Evolutionary conservation across 2,888 invertebrate species (phyloP).

Genomic region (Scrobipalpa costella): DNA sequence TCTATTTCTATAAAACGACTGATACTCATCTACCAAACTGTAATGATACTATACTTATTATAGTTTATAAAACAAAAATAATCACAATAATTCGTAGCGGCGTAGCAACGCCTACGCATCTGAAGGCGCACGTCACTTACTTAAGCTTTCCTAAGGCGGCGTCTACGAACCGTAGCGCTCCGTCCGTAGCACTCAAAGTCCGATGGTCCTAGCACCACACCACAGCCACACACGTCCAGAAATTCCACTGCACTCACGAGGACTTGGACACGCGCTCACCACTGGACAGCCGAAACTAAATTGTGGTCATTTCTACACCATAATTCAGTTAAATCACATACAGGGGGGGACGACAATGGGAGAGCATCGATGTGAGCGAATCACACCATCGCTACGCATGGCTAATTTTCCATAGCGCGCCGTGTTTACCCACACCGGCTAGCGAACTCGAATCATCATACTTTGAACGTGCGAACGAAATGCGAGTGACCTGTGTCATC

Average conservation of each 20-base stretch:
- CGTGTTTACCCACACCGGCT: conserved; percentile 59
- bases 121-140: conserved; percentile 49
- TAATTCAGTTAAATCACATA: conserved; percentile 79
- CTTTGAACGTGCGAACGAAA: conserved; percentile 54
- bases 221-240: conserved; percentile 40
- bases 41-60: too few species aligned
- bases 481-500: conserved; percentile 54
- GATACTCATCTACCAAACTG: too few species aligned
- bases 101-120: conserved; percentile 26
- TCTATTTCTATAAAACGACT: neutral
- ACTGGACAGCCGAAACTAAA: conserved; percentile 72
- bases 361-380: conserved; percentile 78
- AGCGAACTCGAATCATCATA: conserved; percentile 63
- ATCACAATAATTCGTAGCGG: neutral
- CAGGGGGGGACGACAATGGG: conserved; percentile 77
- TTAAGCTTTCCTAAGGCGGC: conserved; percentile 55
- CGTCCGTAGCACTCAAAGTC: conserved; percentile 56
- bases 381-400: conserved; percentile 78
- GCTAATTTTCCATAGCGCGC: conserved; percentile 72
- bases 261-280: conserved; percentile 57
- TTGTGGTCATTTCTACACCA: conserved; percentile 75
- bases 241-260: conserved; percentile 38
- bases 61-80: neutral
- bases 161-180: conserved; percentile 60
- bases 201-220: conserved; percentile 41